Conservation (phyloP, 2,888 invertebrate species). For the Hirtodrosophila confusa region DNA sequence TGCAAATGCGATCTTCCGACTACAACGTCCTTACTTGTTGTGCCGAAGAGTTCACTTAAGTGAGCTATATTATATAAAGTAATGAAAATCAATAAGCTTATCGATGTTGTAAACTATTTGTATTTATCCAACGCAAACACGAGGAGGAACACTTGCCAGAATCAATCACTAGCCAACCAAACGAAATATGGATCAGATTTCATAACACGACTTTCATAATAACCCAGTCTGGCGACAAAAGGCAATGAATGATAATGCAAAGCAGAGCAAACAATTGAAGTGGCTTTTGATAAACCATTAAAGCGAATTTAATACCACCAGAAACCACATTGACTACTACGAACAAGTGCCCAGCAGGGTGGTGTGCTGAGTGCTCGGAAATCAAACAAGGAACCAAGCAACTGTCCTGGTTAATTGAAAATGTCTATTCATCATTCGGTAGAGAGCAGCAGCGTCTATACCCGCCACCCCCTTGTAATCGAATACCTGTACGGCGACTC, state of each 20-base stretch:
- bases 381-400: slow-evolving; percentile 55
- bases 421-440: slow-evolving; percentile 78
- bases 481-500: slow-evolving; percentile 61
- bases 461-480: slow-evolving; percentile 43
- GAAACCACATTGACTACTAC: slow-evolving; percentile 24
- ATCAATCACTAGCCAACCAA: slow-evolving; percentile 35
- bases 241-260: slow-evolving; percentile 52
- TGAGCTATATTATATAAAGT: neutral
- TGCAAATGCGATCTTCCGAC: no score
- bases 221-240: neutral
- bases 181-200: slow-evolving; percentile 40
- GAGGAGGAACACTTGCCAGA: slow-evolving; percentile 35
- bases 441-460: slow-evolving; percentile 1
- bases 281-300: slow-evolving; percentile 82
- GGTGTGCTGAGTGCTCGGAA: slow-evolving; percentile 28
- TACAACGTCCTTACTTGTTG: no score
- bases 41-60: neutral
- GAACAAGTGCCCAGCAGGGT: slow-evolving; percentile 22
- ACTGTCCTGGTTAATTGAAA: slow-evolving; percentile 79
- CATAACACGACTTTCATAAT: slow-evolving; percentile 19
- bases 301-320: slow-evolving; percentile 67
- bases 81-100: slow-evolving; percentile 10
- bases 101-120: slow-evolving; percentile 1
- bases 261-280: slow-evolving; percentile 77
- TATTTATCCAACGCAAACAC: slow-evolving; percentile 32